These are phyloP conservation scores for Sarcophaga peregrina DNA, from an alignment of 1,140 invertebrate species.

Conservation along the genomic window DNA sequence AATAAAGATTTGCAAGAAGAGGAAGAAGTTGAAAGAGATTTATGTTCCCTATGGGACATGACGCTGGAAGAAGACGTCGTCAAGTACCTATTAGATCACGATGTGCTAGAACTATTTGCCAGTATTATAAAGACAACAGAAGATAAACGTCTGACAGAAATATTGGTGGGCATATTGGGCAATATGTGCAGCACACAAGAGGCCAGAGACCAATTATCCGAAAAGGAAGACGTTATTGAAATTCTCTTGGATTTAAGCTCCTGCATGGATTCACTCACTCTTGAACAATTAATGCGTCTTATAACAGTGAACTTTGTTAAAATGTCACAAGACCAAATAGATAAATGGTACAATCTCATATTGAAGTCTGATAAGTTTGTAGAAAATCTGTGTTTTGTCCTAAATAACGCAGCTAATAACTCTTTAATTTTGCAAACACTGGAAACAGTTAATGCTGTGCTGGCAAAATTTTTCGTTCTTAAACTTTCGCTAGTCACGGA, in stretches of 20 bases:
- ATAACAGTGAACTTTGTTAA: slow-evolving; percentile 66
- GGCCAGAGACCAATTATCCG: slow-evolving; percentile 66
- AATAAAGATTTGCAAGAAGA: slow-evolving; percentile 65
- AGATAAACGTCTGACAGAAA: slow-evolving; percentile 74
- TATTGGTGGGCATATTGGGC: slow-evolving; percentile 77
- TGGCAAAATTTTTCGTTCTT: slow-evolving; percentile 64
- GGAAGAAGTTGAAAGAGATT: slow-evolving; percentile 74
- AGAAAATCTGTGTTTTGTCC: slow-evolving; percentile 72
- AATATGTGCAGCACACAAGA: slow-evolving; percentile 75
- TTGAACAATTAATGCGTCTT: slow-evolving; percentile 76
- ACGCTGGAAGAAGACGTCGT: slow-evolving; percentile 78
- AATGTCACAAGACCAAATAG: slow-evolving; percentile 64
- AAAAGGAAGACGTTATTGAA: slow-evolving; percentile 65
- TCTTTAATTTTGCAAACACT: slow-evolving; percentile 70
- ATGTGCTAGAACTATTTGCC: slow-evolving; percentile 72
- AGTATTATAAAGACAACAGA: slow-evolving; percentile 67
- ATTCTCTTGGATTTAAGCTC: slow-evolving; percentile 71
- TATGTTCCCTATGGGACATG: slow-evolving; percentile 84
- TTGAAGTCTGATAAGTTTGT: slow-evolving; percentile 68
- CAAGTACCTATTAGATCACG: slow-evolving; percentile 73
- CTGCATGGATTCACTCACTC: slow-evolving; percentile 72
- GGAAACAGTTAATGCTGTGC: slow-evolving; percentile 70
- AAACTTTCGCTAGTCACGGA: slow-evolving; percentile 51
- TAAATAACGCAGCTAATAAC: slow-evolving; percentile 76
- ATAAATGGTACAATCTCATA: slow-evolving; percentile 69